Conservation (phyloP, 2,797 vertebrate species). For the Poeciliopsis infans region DNA sequence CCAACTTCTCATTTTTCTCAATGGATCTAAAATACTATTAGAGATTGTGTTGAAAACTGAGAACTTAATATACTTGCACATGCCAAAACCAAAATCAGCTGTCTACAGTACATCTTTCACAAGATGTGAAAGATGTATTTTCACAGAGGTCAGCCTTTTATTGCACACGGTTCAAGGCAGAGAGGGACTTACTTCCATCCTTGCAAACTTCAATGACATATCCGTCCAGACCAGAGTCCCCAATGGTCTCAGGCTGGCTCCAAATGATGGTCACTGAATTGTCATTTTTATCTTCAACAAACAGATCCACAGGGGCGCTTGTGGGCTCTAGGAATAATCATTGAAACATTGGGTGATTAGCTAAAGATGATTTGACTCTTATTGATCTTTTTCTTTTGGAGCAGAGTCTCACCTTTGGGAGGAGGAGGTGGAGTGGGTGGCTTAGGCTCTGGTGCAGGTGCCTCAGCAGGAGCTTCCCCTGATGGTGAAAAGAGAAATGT, state of each 20-base stretch:
- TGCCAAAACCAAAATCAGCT: not conserved
- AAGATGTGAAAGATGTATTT: not conserved
- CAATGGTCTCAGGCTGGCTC: slow-evolving; percentile 88
- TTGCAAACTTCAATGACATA: slow-evolving; percentile 89
- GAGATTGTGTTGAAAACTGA: not conserved
- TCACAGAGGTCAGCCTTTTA: not conserved
- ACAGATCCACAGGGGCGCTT: slow-evolving; percentile 85
- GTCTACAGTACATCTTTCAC: not conserved
- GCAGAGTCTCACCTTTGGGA: slow-evolving; percentile 76
- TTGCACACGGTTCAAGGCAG: slow-evolving; percentile 11
- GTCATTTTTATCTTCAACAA: slow-evolving; percentile 89
- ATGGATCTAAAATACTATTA: slow-evolving; percentile 33
- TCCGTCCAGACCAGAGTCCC: slow-evolving; percentile 86
- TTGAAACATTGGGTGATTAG: not conserved
- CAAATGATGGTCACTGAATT: slow-evolving; percentile 88
- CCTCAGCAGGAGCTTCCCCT: slow-evolving; percentile 71
- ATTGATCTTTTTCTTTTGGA: not conserved
- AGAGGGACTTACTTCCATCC: slow-evolving; percentile 89
- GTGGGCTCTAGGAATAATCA: slow-evolving; percentile 82
- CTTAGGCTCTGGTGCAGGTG: slow-evolving; percentile 75
- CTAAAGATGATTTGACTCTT: no score
- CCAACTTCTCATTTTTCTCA: slow-evolving; percentile 49
- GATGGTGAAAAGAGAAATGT: slow-evolving; percentile 68
- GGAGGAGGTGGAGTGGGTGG: slow-evolving; percentile 78
- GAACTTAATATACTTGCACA: not conserved